These are phyloP conservation scores for Aporrectodea caliginosa DNA, from an alignment of 1,140 invertebrate species.

Conservation along the genomic window DNA sequence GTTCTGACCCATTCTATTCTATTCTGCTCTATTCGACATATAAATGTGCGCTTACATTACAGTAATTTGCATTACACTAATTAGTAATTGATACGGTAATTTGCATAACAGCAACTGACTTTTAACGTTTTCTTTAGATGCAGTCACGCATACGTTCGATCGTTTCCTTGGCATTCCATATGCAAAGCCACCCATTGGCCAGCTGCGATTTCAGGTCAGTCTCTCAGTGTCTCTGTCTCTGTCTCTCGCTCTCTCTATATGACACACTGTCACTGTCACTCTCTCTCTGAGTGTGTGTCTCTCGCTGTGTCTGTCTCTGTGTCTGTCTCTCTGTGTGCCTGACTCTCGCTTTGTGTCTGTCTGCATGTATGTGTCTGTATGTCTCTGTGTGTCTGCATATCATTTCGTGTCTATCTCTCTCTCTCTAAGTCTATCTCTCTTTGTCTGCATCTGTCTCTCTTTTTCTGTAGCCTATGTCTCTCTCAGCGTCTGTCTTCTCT, in stretches of 20 bases:
- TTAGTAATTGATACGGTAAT: no score
- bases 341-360: background rate
- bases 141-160: slow-evolving; percentile 18
- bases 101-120: no score
- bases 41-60: no score
- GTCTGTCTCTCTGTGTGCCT: background rate
- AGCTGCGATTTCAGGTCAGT: slow-evolving; percentile 18
- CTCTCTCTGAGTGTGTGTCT: background rate
- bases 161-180: slow-evolving; percentile 31
- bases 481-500: no score
- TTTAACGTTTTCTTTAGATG: background rate
- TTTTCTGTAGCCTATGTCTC: no score
- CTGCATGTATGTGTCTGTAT: background rate
- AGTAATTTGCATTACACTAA: no score
- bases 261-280: background rate
- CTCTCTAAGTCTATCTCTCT: no score
- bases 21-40: no score
- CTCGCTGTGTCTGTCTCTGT: background rate
- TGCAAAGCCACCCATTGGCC: slow-evolving; percentile 28
- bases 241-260: background rate
- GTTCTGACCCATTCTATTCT: no score
- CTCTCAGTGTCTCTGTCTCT: background rate
- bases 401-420: no score
- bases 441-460: no score
- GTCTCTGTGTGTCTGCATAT: background rate